phyloP scores from a whole-genome alignment of 2,113 vertebrate species.

The Poeciliopsis occidentalis region DNA sequence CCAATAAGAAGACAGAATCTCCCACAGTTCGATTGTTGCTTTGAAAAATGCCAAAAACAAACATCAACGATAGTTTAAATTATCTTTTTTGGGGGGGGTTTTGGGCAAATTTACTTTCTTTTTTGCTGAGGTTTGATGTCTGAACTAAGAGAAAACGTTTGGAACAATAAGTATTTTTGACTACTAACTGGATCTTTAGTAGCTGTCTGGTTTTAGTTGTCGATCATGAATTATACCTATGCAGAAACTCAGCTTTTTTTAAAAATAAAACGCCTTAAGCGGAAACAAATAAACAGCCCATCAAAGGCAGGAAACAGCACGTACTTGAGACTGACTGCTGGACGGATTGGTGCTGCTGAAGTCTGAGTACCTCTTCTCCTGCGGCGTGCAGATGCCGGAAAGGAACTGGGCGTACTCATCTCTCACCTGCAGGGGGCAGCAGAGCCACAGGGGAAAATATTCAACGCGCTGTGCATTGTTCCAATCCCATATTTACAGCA shows the following conservation, averaged over 20 bases:
- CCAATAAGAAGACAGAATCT: background rate
- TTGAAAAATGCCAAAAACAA: background rate
- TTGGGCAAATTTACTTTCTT: too few relatives aligned
- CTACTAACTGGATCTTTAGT: background rate
- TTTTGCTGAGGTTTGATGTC: background rate
- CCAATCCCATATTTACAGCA: background rate
- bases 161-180: background rate
- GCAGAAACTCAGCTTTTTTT: background rate
- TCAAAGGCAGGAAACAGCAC: background rate
- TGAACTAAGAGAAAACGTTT: background rate
- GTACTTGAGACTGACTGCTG: conserved; percentile 75
- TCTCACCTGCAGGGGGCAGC: conserved; percentile 81
- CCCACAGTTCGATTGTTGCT: background rate
- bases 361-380: conserved; percentile 81
- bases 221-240: too few relatives aligned
- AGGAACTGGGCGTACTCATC: conserved; percentile 82
- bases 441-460: conserved; percentile 27
- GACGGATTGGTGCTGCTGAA: conserved; percentile 76
- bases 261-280: background rate
- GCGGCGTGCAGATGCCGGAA: conserved; percentile 55
- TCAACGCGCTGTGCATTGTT: background rate
- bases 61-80: background rate
- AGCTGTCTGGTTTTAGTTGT: background rate
- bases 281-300: background rate
- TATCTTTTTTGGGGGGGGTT: background rate